Evolutionary conservation across 2,888 invertebrate species (phyloP), one percentile per base, ranked within the genome.

Genomic region (Heliconius charithonia): DNA sequence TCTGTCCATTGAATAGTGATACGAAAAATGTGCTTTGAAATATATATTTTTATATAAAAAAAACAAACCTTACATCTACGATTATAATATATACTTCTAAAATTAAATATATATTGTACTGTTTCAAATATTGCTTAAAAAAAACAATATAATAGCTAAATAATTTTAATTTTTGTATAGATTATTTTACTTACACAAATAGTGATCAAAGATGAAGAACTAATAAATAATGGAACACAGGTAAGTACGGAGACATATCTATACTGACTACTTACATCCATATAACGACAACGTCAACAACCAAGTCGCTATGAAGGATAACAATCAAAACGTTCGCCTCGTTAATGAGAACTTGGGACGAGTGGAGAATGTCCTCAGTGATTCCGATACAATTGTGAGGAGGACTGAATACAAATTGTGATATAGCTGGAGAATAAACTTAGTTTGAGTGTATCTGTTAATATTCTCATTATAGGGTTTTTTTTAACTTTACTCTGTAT

Each of bases 301-400:
- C 29, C 37, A 65, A 63, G 73, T 19, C 74, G 25, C 74, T 63
- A 12, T 65, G 63, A 63, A 45, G 74, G 63, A 74, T 74, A 63
- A 74, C 45, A 62, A 74, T 59, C 41, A 25, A 51, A 45, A 41
- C 74, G 27, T 74, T 63, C 41, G 41, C 62, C 45, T 63, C 25
- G 41, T 74, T 63, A 74, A 63, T 74, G 59, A 74, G 37, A 62
- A 41, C 63, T 74, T 63, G 74, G 74, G 63, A 41, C 45, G 74
- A 74, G 74, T 45, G 22, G 63, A 74, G 74, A 74, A 74, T 37
- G 27, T 74, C 63, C 63, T 41, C 45, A 41, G 62, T 74, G 74
- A 45, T 63, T 41, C 41, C 63, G 22, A 74, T 74, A 41, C 74
- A 63, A 74, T 25, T 72, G 71, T n/a, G 22, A 41, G 22, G 19